phyloP scores from a whole-genome alignment of 2,888 invertebrate genomes.

The Synanthedon tipuliformis region DNA sequence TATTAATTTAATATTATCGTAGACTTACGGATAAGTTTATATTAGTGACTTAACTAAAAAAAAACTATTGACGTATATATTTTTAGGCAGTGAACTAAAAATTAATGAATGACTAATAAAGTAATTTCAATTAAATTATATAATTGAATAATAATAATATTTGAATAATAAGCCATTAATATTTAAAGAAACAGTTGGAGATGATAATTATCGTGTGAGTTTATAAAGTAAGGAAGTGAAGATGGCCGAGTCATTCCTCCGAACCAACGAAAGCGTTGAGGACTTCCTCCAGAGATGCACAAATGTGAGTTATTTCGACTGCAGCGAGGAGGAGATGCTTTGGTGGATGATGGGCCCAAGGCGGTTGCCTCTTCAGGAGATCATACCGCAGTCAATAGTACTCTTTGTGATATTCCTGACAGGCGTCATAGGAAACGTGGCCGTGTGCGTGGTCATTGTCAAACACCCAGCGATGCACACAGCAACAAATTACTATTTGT shows the following conservation, averaged over 20 bases:
- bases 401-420: slow-evolving; percentile 84
- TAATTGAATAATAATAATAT: background rate
- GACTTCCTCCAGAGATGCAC: slow-evolving; percentile 49
- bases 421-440: slow-evolving; percentile 85
- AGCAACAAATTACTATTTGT: slow-evolving; percentile 91
- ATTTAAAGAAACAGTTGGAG: background rate
- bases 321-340: slow-evolving; percentile 72
- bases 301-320: slow-evolving; percentile 61
- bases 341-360: slow-evolving; percentile 72
- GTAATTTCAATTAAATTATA: background rate
- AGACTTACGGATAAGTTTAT: too few relatives aligned
- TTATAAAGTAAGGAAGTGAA: slow-evolving; percentile 2
- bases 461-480: slow-evolving; percentile 86
- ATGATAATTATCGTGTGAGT: background rate
- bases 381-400: slow-evolving; percentile 74
- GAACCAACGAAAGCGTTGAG: slow-evolving; percentile 33
- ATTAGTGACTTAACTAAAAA: too few relatives aligned
- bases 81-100: too few relatives aligned
- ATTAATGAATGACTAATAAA: too few relatives aligned
- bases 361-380: slow-evolving; percentile 66
- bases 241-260: slow-evolving; percentile 34
- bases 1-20: too few relatives aligned
- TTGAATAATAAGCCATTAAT: background rate
- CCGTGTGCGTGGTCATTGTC: slow-evolving; percentile 87
- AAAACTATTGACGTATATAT: too few relatives aligned